phyloP scores from a whole-genome alignment of 2,888 invertebrate genomes.

The Ceraclea dissimilis region DNA sequence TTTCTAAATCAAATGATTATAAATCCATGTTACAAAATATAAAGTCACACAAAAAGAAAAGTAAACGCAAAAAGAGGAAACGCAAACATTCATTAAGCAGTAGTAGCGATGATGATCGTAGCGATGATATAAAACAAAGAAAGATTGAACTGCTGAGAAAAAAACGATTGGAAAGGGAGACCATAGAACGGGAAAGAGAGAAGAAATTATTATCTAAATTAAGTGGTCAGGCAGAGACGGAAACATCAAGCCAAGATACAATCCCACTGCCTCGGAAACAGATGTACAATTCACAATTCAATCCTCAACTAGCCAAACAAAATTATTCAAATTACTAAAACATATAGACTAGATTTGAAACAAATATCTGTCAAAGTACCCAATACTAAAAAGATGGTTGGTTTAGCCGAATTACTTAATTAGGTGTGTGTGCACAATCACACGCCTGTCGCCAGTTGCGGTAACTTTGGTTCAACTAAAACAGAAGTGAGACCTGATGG shows the following conservation, averaged over 20 bases:
- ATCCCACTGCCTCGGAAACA: slow-evolving; percentile 48
- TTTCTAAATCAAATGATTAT: neutral
- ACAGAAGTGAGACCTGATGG: too few species aligned
- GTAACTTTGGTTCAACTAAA: too few species aligned
- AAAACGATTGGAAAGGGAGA: slow-evolving; percentile 75
- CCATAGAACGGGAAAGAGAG: slow-evolving; percentile 63
- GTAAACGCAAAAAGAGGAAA: slow-evolving; percentile 29
- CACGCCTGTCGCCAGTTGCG: too few species aligned
- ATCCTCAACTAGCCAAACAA: slow-evolving; percentile 82
- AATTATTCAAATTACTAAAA: slow-evolving; percentile 43
- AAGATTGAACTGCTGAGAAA: slow-evolving; percentile 63
- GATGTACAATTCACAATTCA: slow-evolving; percentile 95
- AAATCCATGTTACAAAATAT: slow-evolving; percentile 16
- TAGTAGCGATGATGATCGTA: slow-evolving; percentile 28
- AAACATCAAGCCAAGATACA: too few species aligned
- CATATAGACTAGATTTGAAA: too few species aligned
- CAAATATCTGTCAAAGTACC: too few species aligned
- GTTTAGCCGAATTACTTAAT: too few species aligned
- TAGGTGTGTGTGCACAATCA: too few species aligned
- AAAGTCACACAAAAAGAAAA: slow-evolving; percentile 28
- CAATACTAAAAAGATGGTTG: too few species aligned
- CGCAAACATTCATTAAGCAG: slow-evolving; percentile 11
- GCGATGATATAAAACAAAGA: slow-evolving; percentile 31
- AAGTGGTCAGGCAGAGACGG: slow-evolving; percentile 12
- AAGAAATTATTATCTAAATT: slow-evolving; percentile 28